Percentiles rank a stretch among this genome's conserved stretches.
These are phyloP conservation scores for Sarcophilus harrisii DNA, from an alignment of 2,797 vertebrate genomes.

Conservation along the genomic window DNA sequence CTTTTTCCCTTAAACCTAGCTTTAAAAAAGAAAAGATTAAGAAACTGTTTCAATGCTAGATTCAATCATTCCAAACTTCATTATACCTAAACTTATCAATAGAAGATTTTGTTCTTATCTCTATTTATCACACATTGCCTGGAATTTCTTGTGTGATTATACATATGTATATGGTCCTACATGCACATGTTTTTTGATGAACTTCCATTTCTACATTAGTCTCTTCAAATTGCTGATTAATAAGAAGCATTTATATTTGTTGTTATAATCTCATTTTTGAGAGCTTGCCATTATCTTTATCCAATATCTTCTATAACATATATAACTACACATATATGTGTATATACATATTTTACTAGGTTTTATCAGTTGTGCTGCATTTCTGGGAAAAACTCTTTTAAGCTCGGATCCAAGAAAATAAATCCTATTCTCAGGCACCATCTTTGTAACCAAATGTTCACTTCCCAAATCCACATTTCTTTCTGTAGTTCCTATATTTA, in stretches of 20 bases:
- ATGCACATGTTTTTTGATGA: neutral
- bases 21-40: neutral
- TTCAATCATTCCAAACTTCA: neutral
- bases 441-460: neutral
- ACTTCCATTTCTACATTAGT: neutral
- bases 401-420: neutral
- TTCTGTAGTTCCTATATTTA: neutral
- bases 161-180: neutral
- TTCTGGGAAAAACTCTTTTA: neutral
- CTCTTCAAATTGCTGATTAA: neutral
- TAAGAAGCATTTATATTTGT: neutral
- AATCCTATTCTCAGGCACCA: neutral
- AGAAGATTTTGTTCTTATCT: neutral
- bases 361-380: neutral
- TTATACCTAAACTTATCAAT: neutral
- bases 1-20: neutral
- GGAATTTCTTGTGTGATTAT: neutral
- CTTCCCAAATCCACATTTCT: neutral
- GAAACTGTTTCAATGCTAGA: neutral
- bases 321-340: neutral
- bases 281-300: neutral
- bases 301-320: neutral
- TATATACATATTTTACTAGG: neutral
- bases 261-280: neutral
- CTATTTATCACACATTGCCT: neutral